Evolutionary conservation across 2,113 vertebrate species (phyloP), one percentile per base, ranked within the genome.

Genomic region (Nipponia nippon): DNA sequence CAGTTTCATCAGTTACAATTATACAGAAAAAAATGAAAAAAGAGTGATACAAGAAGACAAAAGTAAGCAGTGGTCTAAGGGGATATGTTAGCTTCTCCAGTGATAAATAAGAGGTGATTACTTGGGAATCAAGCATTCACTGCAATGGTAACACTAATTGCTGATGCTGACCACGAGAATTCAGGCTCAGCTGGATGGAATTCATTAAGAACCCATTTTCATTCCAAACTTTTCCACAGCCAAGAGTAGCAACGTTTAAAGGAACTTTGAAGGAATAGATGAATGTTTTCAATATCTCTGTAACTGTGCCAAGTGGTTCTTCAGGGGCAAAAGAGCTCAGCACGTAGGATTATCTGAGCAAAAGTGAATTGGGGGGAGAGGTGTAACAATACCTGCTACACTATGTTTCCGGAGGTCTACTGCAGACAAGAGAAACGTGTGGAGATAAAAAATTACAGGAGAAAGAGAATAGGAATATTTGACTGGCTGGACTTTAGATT

Each of bases 101-200:
- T 40, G 46, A 27, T 11, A 30, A 13, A 9, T 55, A 75, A 62
- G 27, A 49, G 10, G 5, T 66, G 38, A 47, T 56, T 83, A 46
- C 15, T 30, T 56, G 34, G 16, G 18, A 66, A 49, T 29, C 21
- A 42, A 56, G 3, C 10, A n/a, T 38, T 55, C 36, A 40, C 6
- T 52, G 17, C 0, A 0, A 40, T 56, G 6, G 13, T 14, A 40
- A 49, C 9, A 40, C 5, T 53, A 34, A 20, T 4, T 26, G 26
- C 59, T 78, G 23, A 16, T 66, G 11, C 9, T 59, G 53, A 83
- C 11, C 3, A 6, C 52, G 52, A 63, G 58, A 59, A 80, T 52
- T 69, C 63, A 92, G 32, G 7, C 16, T 76, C 23, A 90, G 17
- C 36, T 26, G 22, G 11, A 44, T 5, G 3, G 32, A 83, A 75